Evolutionary conservation across 2,888 invertebrate species (phyloP), one percentile per base, ranked within the genome.

Genomic region (Machimus atricapillus): DNA sequence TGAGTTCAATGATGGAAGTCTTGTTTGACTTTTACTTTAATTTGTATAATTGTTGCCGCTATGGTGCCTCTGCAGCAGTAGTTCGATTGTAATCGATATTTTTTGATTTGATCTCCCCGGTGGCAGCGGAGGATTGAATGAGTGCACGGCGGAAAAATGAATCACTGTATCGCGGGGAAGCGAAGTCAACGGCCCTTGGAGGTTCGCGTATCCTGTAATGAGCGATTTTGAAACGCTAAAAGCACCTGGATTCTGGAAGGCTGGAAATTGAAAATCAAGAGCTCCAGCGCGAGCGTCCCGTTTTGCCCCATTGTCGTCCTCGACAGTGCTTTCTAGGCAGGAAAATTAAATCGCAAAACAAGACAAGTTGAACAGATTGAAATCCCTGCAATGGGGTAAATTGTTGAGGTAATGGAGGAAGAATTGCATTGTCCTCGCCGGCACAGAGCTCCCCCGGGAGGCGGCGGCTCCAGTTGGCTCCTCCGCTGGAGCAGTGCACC

Each of bases 331-430:
- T 82, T 82, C 58, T 82, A 58, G 82, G 58, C 82, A 82, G 66
- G 82, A 82, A 82, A 82, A 82, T 82, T 82, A 82, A 82, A 82
- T 82, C 82, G 82, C 82, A 58, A 82, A 82, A 82, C 82, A 82
- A 82, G 82, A 82, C 82, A 82, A 82, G 66, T 58, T 58, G 82
- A 82, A 82, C 82, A 52, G 34, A 82, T 82, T 82, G 82, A 82
- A 82, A 82, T 82, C 58, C 66, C 82, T 82, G 82, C 82, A 82
- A 82, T 34, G 82, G 58, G 58, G 66, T 37, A 58, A 82, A 82
- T 82, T 82, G 58, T 58, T 82, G 58, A 34, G 58, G 82, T 82
- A 82, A 58, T 58, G 82, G 58, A 58, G 37, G 66, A 58, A 82
- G 58, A 82, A 82, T 82, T 58, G 82, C 82, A 82, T 82, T 82